Percentiles rank a stretch among this genome's conserved stretches.
Conservation (phyloP, 2,888 invertebrate species). For the Sclerodermus sp. region DNA sequence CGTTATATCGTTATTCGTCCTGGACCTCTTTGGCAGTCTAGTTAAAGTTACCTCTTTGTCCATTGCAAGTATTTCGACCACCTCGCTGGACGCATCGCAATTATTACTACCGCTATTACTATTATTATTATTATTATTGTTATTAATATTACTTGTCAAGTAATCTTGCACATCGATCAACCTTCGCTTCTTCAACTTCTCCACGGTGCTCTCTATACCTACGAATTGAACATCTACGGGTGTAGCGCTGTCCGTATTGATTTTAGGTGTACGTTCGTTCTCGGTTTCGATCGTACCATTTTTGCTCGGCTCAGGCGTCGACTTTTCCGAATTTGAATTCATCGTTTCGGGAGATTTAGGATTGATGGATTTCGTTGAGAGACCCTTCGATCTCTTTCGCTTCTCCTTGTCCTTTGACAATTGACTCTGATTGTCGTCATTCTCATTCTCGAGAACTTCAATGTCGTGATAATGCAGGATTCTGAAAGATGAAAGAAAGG, state of each 20-base stretch:
- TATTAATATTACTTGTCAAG: slow-evolving; percentile 7
- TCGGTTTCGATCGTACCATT: slow-evolving; percentile 35
- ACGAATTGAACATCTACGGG: slow-evolving; percentile 35
- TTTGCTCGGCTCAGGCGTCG: slow-evolving; percentile 41
- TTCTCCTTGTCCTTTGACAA: slow-evolving; percentile 37
- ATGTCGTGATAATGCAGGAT: slow-evolving; percentile 76
- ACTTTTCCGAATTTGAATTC: slow-evolving; percentile 39
- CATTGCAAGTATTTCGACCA: slow-evolving; percentile 58
- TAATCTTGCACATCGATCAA: slow-evolving; percentile 42
- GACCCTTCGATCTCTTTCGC: slow-evolving; percentile 20
- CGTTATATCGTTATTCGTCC: slow-evolving; percentile 61
- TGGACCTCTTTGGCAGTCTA: slow-evolving; percentile 57
- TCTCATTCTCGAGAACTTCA: slow-evolving; percentile 64
- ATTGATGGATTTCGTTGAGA: slow-evolving; percentile 14
- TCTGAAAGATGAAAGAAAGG: slow-evolving; percentile 56
- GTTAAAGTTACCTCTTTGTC: slow-evolving; percentile 67
- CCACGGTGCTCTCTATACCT: slow-evolving; percentile 48
- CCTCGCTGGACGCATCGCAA: slow-evolving; percentile 32
- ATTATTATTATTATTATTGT: slow-evolving; percentile 8
- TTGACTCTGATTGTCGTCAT: slow-evolving; percentile 50
- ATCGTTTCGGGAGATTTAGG: slow-evolving; percentile 47
- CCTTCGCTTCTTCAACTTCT: slow-evolving; percentile 53
- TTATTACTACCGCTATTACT: not conserved
- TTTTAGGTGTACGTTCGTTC: slow-evolving; percentile 24
- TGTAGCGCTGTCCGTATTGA: slow-evolving; percentile 21